Base-by-base conservation (phyloP, 2,888 invertebrate genomes). In the Apeira syringaria region DNA sequence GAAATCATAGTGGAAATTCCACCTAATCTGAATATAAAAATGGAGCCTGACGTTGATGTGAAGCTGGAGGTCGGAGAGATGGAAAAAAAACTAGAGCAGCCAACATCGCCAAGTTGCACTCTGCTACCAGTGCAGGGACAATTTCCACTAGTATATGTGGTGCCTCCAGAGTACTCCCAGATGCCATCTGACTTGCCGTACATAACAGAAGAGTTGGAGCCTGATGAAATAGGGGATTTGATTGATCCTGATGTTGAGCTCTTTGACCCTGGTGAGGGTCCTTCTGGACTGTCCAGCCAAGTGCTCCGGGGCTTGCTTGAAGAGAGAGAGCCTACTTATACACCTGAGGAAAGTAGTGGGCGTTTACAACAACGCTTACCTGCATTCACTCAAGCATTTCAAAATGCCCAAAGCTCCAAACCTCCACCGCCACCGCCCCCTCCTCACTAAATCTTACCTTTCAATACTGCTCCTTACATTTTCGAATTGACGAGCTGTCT, bases 351-450 rank as follows among this genome's bases (percentile, higher is more conserved):
- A 38, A 66, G 74, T 7, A 44, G 59, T 68, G 83, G 50, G 51
- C 71, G 77, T 25, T 58, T 57, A 30, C 82, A 74, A 61, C 83
- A 78, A 54, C 72, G 86, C 39, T 53, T 90, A 62, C 90, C 90
- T 5, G 88, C 88, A 0, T 90, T 90, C 62, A 87, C 84, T 40
- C 87, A 90, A 66, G 87, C 85, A 26, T 90, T 90, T 62, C 88
- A 87, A 56, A 87, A 87, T 9, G 77, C 85, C 43, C 88, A 87
- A 67, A 87, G 82, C 36, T 79, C 90, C 2, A 89, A 85, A 54
- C 90, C 86, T 15, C 90, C 90, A 32, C 87, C 87, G 32, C 89
- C 86, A 27, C 80, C 80, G 15, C 83, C 84, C 10, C 82, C 80
- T 47, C 87, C 88, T 5, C 86, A 84, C 69, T 87, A 84, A 68